A percentile compares a stretch with the other conserved stretches of the same genome.
phyloP scores from a whole-genome alignment of 2,888 invertebrate species.

The Nesidiocoris tenuis region DNA sequence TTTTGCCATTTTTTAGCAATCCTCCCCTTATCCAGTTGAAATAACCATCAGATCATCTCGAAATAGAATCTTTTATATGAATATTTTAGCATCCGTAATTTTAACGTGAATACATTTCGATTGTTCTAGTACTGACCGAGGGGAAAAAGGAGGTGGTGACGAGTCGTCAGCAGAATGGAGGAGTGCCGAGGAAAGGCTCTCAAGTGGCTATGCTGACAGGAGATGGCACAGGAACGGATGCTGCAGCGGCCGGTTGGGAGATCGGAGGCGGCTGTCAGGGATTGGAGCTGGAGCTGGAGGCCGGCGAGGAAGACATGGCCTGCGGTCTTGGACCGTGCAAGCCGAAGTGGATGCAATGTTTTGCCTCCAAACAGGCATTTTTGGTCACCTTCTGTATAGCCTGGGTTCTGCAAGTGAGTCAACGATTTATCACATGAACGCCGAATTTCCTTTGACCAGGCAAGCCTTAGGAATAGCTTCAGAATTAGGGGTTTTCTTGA shows the following conservation, averaged over 20 bases:
- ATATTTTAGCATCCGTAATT: too few relatives aligned
- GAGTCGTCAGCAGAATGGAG: constrained; percentile 1
- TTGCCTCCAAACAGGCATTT: constrained; percentile 85
- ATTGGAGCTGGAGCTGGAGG: neutral
- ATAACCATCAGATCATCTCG: too few relatives aligned
- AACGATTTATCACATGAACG: too few relatives aligned
- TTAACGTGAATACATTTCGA: too few relatives aligned
- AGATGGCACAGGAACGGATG: neutral
- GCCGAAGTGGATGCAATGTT: constrained; percentile 71
- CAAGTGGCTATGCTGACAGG: neutral
- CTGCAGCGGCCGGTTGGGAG: constrained; percentile 10
- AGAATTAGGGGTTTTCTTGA: too few relatives aligned
- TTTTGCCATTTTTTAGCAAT: too few relatives aligned
- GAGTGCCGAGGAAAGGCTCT: neutral
- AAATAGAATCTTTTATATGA: too few relatives aligned
- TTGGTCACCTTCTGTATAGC: constrained; percentile 84
- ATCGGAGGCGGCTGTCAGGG: neutral
- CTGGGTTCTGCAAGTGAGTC: constrained; percentile 64
- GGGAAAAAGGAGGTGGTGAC: constrained; percentile 44
- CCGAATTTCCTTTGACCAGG: too few relatives aligned
- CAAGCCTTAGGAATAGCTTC: too few relatives aligned
- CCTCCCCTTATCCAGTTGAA: too few relatives aligned
- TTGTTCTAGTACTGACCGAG: constrained; percentile 36
- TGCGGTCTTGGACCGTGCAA: constrained; percentile 81
- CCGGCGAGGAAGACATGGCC: constrained; percentile 57